A percentile compares a stretch with the other conserved stretches of the same genome.
Conservation (phyloP, 2,888 invertebrate genomes). For the Linnaemya vulpina region DNA sequence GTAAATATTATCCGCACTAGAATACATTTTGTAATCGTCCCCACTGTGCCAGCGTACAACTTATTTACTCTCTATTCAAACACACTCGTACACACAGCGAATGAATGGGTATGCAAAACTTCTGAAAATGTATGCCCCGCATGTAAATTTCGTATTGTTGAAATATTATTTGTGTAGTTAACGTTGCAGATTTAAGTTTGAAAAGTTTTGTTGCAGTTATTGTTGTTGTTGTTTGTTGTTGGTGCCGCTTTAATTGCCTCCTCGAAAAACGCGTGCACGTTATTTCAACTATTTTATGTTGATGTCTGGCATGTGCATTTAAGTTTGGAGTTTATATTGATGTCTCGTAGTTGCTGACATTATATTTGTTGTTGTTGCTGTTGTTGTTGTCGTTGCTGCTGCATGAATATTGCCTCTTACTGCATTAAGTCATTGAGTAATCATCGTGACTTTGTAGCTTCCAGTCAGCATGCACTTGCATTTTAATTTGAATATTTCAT, state of each 20-base stretch:
- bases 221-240: constrained; percentile 23
- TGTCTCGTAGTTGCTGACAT: constrained; percentile 20
- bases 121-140: background rate
- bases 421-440: constrained; percentile 69
- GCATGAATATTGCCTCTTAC: constrained; percentile 34
- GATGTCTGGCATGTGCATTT: constrained; percentile 58
- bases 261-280: constrained; percentile 61
- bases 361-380: constrained; percentile 23
- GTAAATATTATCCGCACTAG: too few species aligned
- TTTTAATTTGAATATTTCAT: constrained; percentile 62
- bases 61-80: background rate
- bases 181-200: constrained; percentile 31
- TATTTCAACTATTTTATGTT: constrained; percentile 40
- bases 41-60: background rate
- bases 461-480: constrained; percentile 62
- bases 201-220: constrained; percentile 16
- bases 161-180: constrained; percentile 12
- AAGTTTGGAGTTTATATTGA: constrained; percentile 27
- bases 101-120: background rate
- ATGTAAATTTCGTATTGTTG: constrained; percentile 5
- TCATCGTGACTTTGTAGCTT: constrained; percentile 66
- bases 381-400: constrained; percentile 17
- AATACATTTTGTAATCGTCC: background rate
- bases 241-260: constrained; percentile 58
- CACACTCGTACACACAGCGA: background rate